Evolutionary conservation across 1,140 invertebrate genomes (phyloP).

Genomic region (Marisa cornuarietis): DNA sequence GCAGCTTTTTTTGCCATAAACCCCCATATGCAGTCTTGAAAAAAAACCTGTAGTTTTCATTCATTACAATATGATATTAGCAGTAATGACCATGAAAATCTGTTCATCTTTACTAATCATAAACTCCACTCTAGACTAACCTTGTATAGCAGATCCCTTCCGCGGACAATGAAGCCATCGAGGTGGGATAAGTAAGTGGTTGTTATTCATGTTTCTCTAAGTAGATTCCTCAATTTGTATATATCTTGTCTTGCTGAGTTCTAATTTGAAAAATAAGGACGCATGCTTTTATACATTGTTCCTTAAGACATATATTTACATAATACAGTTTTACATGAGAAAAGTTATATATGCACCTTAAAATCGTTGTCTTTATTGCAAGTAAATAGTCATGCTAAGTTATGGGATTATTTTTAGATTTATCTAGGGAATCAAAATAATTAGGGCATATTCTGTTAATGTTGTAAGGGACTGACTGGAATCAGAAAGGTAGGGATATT

Average conservation of each 20-base stretch:
- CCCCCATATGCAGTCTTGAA: not conserved
- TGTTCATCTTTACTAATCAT: not conserved
- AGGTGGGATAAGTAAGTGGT: slow-evolving; percentile 74
- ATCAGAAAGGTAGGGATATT: no score
- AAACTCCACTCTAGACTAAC: slow-evolving; percentile 44
- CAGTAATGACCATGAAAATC: not conserved
- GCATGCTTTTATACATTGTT: not conserved
- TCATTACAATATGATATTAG: not conserved
- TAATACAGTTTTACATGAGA: not conserved
- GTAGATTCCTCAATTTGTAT: not conserved
- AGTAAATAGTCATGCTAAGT: no score
- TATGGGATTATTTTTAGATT: no score
- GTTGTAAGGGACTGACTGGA: no score
- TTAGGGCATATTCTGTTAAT: no score
- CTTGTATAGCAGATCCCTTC: slow-evolving; percentile 79
- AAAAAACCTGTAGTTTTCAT: not conserved
- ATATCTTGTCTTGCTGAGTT: no score
- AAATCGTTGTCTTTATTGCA: no score
- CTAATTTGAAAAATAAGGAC: not conserved
- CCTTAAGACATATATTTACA: not conserved
- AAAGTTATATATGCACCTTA: no score
- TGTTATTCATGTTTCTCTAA: slow-evolving; percentile 19
- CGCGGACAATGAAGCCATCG: slow-evolving; percentile 93
- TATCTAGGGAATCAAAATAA: no score
- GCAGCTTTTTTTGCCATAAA: not conserved